These are phyloP conservation scores for Ormia ochracea DNA, from an alignment of 2,888 invertebrate genomes.

Conservation along the genomic window DNA sequence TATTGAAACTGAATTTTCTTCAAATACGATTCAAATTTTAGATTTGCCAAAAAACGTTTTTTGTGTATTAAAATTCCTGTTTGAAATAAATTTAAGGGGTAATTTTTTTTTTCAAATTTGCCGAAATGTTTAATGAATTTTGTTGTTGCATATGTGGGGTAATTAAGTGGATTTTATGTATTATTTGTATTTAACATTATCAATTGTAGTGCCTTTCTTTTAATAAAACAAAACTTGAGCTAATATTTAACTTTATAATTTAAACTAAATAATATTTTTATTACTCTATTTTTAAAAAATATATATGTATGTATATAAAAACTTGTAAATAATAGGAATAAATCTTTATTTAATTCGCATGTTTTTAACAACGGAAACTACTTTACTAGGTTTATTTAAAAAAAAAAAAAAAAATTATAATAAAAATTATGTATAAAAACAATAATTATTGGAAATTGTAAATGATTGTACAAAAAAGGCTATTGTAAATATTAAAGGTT, in stretches of 20 bases:
- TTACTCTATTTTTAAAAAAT: constrained; percentile 61
- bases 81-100: constrained; percentile 38
- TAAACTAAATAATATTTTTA: constrained; percentile 60
- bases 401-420: constrained; percentile 56
- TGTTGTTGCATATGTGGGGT: not conserved
- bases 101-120: constrained; percentile 64
- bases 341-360: constrained; percentile 24
- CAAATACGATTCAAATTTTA: constrained; percentile 62
- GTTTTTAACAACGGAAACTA: constrained; percentile 65
- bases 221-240: constrained; percentile 57
- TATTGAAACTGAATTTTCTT: constrained; percentile 28
- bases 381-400: constrained; percentile 56
- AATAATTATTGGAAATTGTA: constrained; percentile 55
- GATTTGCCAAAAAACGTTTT: constrained; percentile 57
- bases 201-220: constrained; percentile 51
- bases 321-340: constrained; percentile 62
- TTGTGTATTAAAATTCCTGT: constrained; percentile 42
- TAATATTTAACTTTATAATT: constrained; percentile 57
- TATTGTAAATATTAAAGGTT: constrained; percentile 69
- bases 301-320: constrained; percentile 33
- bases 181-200: not conserved
- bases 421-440: constrained; percentile 56
- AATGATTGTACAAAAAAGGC: constrained; percentile 68
- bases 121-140: constrained; percentile 68
- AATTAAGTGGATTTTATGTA: not conserved